Evolutionary conservation across 2,888 invertebrate genomes (phyloP).

Genomic region (Sacculina carcini): DNA sequence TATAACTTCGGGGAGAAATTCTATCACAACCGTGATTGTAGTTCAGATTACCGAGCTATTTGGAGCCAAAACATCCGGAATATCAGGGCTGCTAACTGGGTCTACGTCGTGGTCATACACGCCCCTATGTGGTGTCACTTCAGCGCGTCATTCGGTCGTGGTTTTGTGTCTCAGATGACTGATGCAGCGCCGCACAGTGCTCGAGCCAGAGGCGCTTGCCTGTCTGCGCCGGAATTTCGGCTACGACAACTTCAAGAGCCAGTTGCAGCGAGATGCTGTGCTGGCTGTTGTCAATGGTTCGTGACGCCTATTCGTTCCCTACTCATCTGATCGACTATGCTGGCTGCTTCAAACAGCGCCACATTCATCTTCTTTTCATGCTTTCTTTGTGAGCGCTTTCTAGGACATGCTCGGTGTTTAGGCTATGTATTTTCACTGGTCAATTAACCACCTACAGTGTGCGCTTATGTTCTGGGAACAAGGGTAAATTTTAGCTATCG

Average conservation of each 20-base stretch:
- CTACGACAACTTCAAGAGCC: slow-evolving; percentile 9
- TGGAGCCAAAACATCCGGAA: no score
- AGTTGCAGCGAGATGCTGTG: slow-evolving; percentile 11
- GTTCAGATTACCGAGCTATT: no score
- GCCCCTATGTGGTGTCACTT: no score
- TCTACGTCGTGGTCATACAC: no score
- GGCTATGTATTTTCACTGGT: not conserved
- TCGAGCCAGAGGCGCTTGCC: not conserved
- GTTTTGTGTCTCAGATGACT: not conserved
- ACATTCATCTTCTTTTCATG: not conserved
- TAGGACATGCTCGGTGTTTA: no score
- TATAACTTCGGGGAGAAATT: no score
- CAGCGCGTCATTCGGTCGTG: not conserved
- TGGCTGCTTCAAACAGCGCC: not conserved
- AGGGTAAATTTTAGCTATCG: no score
- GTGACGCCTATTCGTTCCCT: not conserved
- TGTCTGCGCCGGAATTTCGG: slow-evolving; percentile 7
- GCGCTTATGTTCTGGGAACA: no score
- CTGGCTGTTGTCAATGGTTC: slow-evolving; percentile 10
- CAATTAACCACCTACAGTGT: not conserved
- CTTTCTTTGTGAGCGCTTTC: no score
- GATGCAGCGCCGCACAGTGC: not conserved
- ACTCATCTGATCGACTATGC: not conserved
- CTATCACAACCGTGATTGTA: no score
- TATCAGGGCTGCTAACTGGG: no score